Base-by-base conservation (phyloP, 2,113 vertebrate species). In the Sorex fumeus region DNA sequence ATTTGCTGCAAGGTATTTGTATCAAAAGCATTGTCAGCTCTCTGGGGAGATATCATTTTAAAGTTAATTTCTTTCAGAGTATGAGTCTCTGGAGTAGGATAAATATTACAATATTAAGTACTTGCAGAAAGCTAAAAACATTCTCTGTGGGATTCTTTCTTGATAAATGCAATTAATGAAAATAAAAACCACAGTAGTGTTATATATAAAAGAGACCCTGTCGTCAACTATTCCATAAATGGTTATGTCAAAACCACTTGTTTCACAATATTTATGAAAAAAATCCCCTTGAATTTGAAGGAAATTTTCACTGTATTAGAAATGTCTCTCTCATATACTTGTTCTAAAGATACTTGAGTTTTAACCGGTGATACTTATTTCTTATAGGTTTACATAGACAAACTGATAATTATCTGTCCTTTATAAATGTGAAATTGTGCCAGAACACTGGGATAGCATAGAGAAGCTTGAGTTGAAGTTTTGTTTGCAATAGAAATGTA, bases 21-120 rank as follows among this genome's bases (percentile, higher is more conserved):
- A 89, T 96, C 85, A 72, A 96, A 98, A 97, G 43, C 83, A 86
- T 97, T 97, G 86, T 95, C 92, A 96, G 7, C 87, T 96, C 95
- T 96, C 94, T 57, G 71, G 91, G 94, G 93, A 74, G 93, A 57
- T 91, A 95, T 76, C 84, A 93, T 96, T 98, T 96, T 97, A 96
- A 97, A 97, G 93, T 97, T 97, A 67, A 96, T 97, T 97, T 88
- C 60, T 97, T 97, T 97, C 92, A 91, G 84, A 96, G 95, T 91
- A 91, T 76, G 77, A 81, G 88, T 96, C 96, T 95, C 94, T 88
- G 40, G 97, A 96, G 92, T 28, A 90, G 74, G 66, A 96, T 98
- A 98, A 98, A 97, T 97, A 97, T 96, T 97, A 97, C 85, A 92
- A 34, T 94, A 87, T 96, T 97, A 96, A 97, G 94, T 96, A 96